Evolutionary conservation across 2,888 invertebrate species (phyloP).

Genomic region (Crematogaster levior): DNA sequence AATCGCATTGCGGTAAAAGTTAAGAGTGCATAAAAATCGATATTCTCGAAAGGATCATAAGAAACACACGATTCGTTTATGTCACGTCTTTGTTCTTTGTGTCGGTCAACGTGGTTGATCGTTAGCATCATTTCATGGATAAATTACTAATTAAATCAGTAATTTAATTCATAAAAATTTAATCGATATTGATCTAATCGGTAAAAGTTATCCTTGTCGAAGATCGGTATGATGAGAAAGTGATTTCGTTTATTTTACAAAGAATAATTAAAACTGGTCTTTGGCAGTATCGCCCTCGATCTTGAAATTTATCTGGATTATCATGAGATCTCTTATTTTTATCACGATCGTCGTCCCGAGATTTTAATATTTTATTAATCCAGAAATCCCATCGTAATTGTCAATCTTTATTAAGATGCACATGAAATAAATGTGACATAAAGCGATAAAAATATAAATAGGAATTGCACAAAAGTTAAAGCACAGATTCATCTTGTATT

Average conservation of each 20-base stretch:
- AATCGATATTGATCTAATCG: constrained; percentile 20
- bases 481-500: neutral
- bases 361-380: constrained; percentile 6
- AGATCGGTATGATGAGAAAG: neutral
- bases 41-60: neutral
- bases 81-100: neutral
- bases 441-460: constrained; percentile 1
- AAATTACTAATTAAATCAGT: constrained; percentile 15
- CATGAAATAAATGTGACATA: neutral
- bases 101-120: neutral
- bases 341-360: neutral
- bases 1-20: constrained; percentile 9
- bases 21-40: neutral
- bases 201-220: neutral
- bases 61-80: neutral
- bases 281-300: constrained; percentile 6
- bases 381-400: neutral
- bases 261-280: constrained; percentile 1
- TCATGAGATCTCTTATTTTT: neutral
- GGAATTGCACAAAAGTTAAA: neutral
- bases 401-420: neutral
- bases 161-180: constrained; percentile 7
- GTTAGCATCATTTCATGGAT: neutral
- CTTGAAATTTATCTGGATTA: constrained; percentile 13
- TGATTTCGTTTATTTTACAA: neutral